phyloP scores from a whole-genome alignment of 1,140 invertebrate genomes.

The Cotesia vestalis region DNA sequence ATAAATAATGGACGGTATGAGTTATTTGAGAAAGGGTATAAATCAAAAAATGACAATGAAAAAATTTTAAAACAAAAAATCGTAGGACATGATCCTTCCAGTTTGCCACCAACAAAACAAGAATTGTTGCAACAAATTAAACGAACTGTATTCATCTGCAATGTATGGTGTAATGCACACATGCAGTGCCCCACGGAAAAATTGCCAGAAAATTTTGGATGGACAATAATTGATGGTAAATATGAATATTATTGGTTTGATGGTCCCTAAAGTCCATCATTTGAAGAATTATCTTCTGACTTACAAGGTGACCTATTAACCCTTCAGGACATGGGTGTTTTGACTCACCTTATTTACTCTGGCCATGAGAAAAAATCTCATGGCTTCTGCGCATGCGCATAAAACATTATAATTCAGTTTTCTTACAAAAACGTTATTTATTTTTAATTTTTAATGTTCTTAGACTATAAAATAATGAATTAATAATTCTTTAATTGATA shows the following conservation, averaged over 20 bases:
- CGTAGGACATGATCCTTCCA: slow-evolving; percentile 38
- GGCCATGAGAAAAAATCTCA: no score
- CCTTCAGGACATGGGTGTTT: no score
- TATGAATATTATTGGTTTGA: slow-evolving; percentile 40
- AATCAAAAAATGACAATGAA: slow-evolving; percentile 1
- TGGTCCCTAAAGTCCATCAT: slow-evolving; percentile 37
- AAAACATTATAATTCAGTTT: no score
- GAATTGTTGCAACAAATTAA: slow-evolving; percentile 39
- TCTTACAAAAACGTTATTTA: no score
- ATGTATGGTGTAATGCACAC: slow-evolving; percentile 43
- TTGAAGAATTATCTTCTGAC: slow-evolving; percentile 32
- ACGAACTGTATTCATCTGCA: slow-evolving; percentile 32
- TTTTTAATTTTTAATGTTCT: no score
- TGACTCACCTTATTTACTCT: no score
- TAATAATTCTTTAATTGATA: no score
- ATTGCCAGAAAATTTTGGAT: slow-evolving; percentile 37
- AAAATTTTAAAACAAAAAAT: slow-evolving; percentile 26
- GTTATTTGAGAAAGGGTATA: no score
- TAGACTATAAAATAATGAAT: no score
- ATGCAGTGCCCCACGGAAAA: slow-evolving; percentile 38
- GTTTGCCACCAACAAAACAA: slow-evolving; percentile 42
- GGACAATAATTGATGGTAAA: slow-evolving; percentile 37
- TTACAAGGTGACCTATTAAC: slow-evolving; percentile 16
- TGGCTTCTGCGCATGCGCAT: no score
- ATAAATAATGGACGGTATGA: slow-evolving; percentile 37